phyloP scores from a whole-genome alignment of 2,113 vertebrate genomes.

The Brachyistius frenatus region DNA sequence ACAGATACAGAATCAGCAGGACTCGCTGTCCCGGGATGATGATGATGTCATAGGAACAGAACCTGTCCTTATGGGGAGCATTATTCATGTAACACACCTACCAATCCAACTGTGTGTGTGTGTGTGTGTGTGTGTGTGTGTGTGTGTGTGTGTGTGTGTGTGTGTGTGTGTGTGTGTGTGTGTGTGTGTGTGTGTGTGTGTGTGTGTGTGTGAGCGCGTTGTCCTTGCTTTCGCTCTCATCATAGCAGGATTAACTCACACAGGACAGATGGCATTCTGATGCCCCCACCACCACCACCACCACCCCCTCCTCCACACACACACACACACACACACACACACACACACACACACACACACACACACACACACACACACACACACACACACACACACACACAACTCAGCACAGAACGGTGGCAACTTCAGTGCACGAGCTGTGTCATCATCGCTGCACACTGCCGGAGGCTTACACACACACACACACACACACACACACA shows the following conservation, averaged over 20 bases:
- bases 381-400: constrained; percentile 22
- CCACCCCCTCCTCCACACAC: constrained; percentile 18
- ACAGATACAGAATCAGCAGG: neutral
- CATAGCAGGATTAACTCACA: constrained; percentile 73
- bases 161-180: constrained; percentile 33
- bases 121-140: constrained; percentile 37
- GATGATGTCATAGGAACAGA: constrained; percentile 34
- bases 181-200: constrained; percentile 35
- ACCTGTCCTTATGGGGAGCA: constrained; percentile 6
- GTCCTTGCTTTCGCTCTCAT: constrained; percentile 66
- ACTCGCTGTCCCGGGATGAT: constrained; percentile 1
- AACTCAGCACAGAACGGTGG: constrained; percentile 26
- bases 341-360: constrained; percentile 34
- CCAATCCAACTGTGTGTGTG: constrained; percentile 33
- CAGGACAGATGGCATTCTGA: constrained; percentile 74
- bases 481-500: constrained; percentile 35
- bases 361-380: constrained; percentile 27
- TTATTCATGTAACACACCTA: constrained; percentile 57
- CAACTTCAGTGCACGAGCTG: constrained; percentile 64
- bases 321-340: constrained; percentile 12
- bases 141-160: constrained; percentile 29
- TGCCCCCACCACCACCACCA: constrained; percentile 28
- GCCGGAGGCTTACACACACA: constrained; percentile 55
- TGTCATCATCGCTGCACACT: constrained; percentile 59
- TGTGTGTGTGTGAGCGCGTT: constrained; percentile 3